Evolutionary conservation across 2,797 vertebrate species (phyloP), one percentile per base, ranked within the genome.

Genomic region (Sebastes glaucus): DNA sequence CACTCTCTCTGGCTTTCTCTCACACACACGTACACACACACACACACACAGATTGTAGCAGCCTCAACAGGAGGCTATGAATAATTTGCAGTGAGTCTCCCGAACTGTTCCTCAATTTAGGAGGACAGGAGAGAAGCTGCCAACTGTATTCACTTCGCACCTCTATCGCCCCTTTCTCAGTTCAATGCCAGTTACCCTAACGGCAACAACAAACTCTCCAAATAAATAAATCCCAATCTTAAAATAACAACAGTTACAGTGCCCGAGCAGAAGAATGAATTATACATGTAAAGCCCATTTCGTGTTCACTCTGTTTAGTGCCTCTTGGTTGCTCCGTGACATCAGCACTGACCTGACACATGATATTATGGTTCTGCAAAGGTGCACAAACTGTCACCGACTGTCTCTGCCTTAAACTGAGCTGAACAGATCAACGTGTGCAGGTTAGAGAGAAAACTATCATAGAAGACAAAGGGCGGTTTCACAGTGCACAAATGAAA

Each of bases 11-110:
- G 14, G 8, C 60, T 70, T 61, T 32, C 80, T 42, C 38, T 42
- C 61, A 65, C 71, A 38, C 25, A 23, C 57, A 68, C 72, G 23
- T 52, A 38, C 25, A 23, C 60, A 57, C 33, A 35, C 33, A 42
- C 57, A 49, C 74, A 76, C 71, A 65, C 11, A 78, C 23, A 62
- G 10, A 78, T 3, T 66, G 71, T 55, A 77, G 59, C 78, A 60
- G 85, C 74, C 78, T 84, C 73, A 86, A 81, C 91, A 80, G 71
- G 61, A 86, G 69, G 76, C 80, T 84, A 90, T 92, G 87, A 94
- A 93, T 93, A 91, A 93, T 91, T 91, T 91, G 90, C 82, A 85
- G 72, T 0, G 23, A 83, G 70, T 74, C 72, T 88, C 71, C 67
- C 69, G 56, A 92, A 86, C 77, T 76, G 53, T 81, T 86, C 55